Conservation (phyloP, 2,888 invertebrate species). For the Zygaena filipendulae region DNA sequence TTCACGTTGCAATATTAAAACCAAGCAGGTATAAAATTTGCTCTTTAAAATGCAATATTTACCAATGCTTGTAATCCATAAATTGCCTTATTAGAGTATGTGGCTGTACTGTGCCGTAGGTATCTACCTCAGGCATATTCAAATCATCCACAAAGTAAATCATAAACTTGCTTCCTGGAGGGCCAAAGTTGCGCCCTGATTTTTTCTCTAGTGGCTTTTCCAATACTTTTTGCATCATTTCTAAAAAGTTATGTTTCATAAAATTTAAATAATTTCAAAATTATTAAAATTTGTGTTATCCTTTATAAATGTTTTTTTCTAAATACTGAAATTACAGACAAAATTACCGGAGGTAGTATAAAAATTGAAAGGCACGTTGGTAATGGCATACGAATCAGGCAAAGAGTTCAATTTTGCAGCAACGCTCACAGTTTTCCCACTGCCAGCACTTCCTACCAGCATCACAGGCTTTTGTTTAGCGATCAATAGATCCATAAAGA, state of each 20-base stretch:
- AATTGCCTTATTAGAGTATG: constrained; percentile 94
- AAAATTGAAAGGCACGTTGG: constrained; percentile 94
- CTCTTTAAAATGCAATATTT: no score
- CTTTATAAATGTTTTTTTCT: no score
- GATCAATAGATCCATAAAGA: constrained; percentile 88
- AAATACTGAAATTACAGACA: no score
- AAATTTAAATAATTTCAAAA: not conserved
- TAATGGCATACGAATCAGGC: constrained; percentile 81
- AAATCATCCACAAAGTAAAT: constrained; percentile 96
- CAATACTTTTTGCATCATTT: constrained; percentile 87
- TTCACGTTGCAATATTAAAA: no score
- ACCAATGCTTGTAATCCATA: constrained; percentile 95
- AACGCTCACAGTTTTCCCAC: constrained; percentile 93
- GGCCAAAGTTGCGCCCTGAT: constrained; percentile 92
- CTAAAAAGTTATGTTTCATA: constrained; percentile 42
- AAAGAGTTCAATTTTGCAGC: constrained; percentile 82
- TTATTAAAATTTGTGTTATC: no score
- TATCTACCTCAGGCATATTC: constrained; percentile 97
- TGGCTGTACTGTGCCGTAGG: constrained; percentile 94
- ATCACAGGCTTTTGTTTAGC: constrained; percentile 84
- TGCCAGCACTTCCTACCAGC: constrained; percentile 90
- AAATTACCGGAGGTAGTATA: constrained; percentile 92
- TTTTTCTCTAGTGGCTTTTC: constrained; percentile 96
- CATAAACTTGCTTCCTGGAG: constrained; percentile 91
- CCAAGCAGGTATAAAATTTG: no score